phyloP scores from a whole-genome alignment of 2,888 invertebrate genomes.

The Leptinotarsa juncta region DNA sequence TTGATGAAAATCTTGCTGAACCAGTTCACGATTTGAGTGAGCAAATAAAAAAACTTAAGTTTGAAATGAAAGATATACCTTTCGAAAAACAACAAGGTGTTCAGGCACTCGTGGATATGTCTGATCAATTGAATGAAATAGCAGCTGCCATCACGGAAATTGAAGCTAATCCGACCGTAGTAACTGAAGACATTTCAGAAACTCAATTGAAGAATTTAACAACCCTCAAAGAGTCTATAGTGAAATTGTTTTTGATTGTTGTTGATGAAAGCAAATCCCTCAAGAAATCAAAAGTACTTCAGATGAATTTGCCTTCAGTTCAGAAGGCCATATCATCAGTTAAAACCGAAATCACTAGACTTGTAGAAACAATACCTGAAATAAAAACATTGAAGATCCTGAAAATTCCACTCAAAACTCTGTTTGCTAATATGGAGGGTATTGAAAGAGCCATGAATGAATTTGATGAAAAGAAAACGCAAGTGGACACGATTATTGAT shows the following conservation, averaged over 20 bases:
- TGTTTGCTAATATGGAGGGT: slow-evolving; percentile 22
- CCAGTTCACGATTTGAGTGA: slow-evolving; percentile 37
- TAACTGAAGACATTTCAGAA: slow-evolving; percentile 31
- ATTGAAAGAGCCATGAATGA: not conserved
- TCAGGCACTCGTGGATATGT: slow-evolving; percentile 39
- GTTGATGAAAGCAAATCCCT: slow-evolving; percentile 24
- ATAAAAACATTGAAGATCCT: slow-evolving; percentile 24
- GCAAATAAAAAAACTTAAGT: slow-evolving; percentile 37
- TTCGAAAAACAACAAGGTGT: slow-evolving; percentile 40
- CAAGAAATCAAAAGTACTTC: slow-evolving; percentile 26
- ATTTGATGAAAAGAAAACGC: not conserved
- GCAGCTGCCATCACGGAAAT: slow-evolving; percentile 25
- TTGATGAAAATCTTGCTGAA: slow-evolving; percentile 27
- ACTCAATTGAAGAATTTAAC: slow-evolving; percentile 25
- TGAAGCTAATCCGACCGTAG: slow-evolving; percentile 23
- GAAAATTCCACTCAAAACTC: slow-evolving; percentile 31
- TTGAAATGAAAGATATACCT: slow-evolving; percentile 33
- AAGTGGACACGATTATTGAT: not conserved
- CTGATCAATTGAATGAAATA: slow-evolving; percentile 35
- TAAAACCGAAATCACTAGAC: slow-evolving; percentile 33
- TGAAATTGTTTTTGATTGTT: slow-evolving; percentile 30
- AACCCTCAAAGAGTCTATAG: slow-evolving; percentile 25
- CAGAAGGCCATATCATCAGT: slow-evolving; percentile 21
- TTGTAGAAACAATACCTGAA: slow-evolving; percentile 21
- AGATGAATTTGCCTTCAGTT: slow-evolving; percentile 24